Base-by-base conservation (phyloP, 1,140 invertebrate genomes). In the Chelonus insularis region DNA sequence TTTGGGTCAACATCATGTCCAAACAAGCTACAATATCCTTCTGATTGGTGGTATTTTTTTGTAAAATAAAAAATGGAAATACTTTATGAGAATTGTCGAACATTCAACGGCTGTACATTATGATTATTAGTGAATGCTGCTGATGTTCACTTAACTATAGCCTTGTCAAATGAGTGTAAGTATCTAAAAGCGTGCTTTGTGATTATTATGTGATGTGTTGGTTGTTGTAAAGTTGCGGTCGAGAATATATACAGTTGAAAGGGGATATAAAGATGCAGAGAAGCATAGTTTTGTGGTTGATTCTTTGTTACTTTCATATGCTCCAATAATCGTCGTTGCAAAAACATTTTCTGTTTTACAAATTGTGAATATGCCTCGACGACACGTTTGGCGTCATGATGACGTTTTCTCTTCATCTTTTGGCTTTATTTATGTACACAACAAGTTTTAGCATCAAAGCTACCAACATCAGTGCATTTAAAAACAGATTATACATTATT, bases 281-380 rank as follows among this genome's bases (percentile, higher is more conserved):
- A 29, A 25, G 23, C 21, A 36, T 50, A 32, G 23, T 51, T 23
- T 43, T 20, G 37, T 39, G 57, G 48, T 45, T 60, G 58, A 60
- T 60, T 14, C 50, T 60, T 54, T 60, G 37, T 60, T 60, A 43
- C 52, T 60, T 45, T 34, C 39, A 60, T 36, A 60, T 45, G 58
- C 58, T 60, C 58, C 50, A 60, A 60, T 60, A 60, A 60, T 60
- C 37, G 21, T 43, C 9, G 11, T 18, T 14, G 50, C 48, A 60
- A 54, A 20, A 39, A 47, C 37, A 54, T 54, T 60, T 60, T 37
- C 48, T 43, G 50, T 54, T 60, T 32, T 18, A n/a, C 16, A 23
- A 34, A 59, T 18, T 59, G 47, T 51, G 47, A 59, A 59, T 59
- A 59, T 51, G 16, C 29, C 21, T 32, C 11, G 29, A 34, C 34